Conservation (phyloP, 92 coral and sea anemone species). For the Heliopora coerulea region DNA sequence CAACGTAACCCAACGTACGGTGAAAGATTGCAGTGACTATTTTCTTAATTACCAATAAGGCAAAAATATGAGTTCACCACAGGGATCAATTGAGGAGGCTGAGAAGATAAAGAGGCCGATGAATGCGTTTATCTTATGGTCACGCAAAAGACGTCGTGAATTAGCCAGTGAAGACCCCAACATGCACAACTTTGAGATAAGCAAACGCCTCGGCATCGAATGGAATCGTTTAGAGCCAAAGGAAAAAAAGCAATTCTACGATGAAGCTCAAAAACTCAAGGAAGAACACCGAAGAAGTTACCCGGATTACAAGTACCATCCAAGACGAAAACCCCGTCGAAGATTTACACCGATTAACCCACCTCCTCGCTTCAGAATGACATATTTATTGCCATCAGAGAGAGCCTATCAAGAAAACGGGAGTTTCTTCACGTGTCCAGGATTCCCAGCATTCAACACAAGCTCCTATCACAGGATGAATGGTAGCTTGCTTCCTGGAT, state of each 20-base stretch:
- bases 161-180: conserved; percentile 97
- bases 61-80: conserved; percentile 66
- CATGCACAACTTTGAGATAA: conserved; percentile 98
- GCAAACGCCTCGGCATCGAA: conserved; percentile 88
- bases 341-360: conserved; percentile 29
- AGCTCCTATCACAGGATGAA: conserved; percentile 8
- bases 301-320: conserved; percentile 97
- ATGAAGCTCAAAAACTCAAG: conserved; percentile 88
- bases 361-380: conserved; percentile 26
- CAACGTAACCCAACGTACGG: too few species aligned
- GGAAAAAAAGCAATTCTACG: conserved; percentile 85
- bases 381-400: conserved; percentile 29
- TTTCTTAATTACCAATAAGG: too few species aligned
- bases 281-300: conserved; percentile 90
- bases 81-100: conserved; percentile 50
- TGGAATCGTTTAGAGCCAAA: conserved; percentile 91
- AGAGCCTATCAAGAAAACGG: conserved; percentile 4
- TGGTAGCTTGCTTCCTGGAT: conserved; percentile 2
- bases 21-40: too few species aligned
- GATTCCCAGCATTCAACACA: background rate
- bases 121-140: conserved; percentile 97
- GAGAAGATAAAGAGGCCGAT: conserved; percentile 98
- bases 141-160: conserved; percentile 89
- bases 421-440: background rate
- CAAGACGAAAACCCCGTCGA: conserved; percentile 56